phyloP scores from a whole-genome alignment of 2,888 invertebrate genomes.

The Aproaerema taeniolella region DNA sequence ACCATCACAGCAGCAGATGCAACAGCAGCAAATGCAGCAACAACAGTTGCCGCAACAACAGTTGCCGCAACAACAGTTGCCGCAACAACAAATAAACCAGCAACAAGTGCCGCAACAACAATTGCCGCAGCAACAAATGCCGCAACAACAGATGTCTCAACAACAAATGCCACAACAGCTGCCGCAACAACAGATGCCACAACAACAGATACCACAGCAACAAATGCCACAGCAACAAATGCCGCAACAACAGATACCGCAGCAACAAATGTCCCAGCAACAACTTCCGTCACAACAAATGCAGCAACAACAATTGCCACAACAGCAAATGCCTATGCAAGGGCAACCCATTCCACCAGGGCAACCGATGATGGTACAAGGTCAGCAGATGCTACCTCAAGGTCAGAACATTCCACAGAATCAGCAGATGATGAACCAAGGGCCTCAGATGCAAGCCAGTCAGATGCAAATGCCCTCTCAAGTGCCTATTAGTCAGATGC shows the following conservation, averaged over 20 bases:
- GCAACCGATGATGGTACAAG: conserved; percentile 32
- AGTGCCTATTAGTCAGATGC: conserved; percentile 24
- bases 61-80: conserved; percentile 43
- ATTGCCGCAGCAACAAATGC: conserved; percentile 32
- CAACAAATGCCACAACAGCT: conserved; percentile 38
- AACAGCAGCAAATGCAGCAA: conserved; percentile 22
- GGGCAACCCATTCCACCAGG: conserved; percentile 36
- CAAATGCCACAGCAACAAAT: conserved; percentile 30
- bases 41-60: conserved; percentile 27
- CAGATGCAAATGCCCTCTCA: conserved; percentile 28
- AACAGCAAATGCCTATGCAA: conserved; percentile 44
- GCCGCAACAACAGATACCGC: conserved; percentile 32
- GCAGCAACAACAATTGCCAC: conserved; percentile 23
- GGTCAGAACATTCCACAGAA: conserved; percentile 26
- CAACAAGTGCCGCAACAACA: conserved; percentile 38
- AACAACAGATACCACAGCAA: conserved; percentile 41
- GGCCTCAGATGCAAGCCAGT: conserved; percentile 26
- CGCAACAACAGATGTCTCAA: conserved; percentile 26
- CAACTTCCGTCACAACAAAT: conserved; percentile 17
- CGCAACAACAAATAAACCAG: conserved; percentile 26
- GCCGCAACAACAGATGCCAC: conserved; percentile 35
- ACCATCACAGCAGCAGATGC: conserved; percentile 9
- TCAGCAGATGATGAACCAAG: conserved; percentile 13
- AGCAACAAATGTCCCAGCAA: conserved; percentile 32
- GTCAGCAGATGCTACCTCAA: conserved; percentile 30